Percentiles rank a stretch among this genome's conserved stretches.
Conservation (phyloP, 2,797 vertebrate genomes). For the Sphenopsis melanotis region DNA sequence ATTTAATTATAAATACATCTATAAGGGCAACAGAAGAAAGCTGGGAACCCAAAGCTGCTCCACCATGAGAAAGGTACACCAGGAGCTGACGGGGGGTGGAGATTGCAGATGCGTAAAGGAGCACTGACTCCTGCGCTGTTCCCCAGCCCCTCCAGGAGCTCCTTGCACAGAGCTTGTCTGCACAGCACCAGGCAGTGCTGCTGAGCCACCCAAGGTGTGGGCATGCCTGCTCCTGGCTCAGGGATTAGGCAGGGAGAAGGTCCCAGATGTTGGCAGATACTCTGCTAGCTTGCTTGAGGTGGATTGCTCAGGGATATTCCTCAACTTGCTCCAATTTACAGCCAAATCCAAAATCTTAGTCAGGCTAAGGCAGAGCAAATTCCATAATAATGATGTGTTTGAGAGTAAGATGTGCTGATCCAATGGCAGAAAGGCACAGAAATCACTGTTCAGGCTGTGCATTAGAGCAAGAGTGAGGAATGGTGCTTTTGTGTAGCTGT, state of each 20-base stretch:
- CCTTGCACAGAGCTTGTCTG: not conserved
- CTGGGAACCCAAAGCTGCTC: not conserved
- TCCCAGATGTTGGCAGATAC: not conserved
- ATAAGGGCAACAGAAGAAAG: not conserved
- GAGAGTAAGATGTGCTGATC: not conserved
- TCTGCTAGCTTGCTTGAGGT: not conserved
- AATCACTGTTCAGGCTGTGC: not conserved
- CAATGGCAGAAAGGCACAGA: not conserved
- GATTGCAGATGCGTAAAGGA: not conserved
- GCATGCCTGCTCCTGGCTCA: not conserved
- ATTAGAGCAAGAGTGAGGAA: not conserved
- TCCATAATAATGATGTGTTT: not conserved
- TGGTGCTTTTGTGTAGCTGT: not conserved
- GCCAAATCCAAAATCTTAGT: not conserved
- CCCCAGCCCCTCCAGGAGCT: not conserved
- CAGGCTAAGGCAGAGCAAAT: not conserved
- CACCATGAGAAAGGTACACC: not conserved
- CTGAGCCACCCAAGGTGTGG: not conserved
- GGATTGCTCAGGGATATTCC: not conserved
- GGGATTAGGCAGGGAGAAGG: not conserved
- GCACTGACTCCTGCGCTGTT: not conserved
- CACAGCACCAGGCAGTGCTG: not conserved
- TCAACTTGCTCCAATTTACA: not conserved
- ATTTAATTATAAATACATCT: not conserved
- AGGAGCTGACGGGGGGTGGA: not conserved